A percentile compares a stretch with the other conserved stretches of the same genome.
phyloP scores from a whole-genome alignment of 35 echinoderm and acorn worm genomes.

The Strongylocentrotus purpuratus region DNA sequence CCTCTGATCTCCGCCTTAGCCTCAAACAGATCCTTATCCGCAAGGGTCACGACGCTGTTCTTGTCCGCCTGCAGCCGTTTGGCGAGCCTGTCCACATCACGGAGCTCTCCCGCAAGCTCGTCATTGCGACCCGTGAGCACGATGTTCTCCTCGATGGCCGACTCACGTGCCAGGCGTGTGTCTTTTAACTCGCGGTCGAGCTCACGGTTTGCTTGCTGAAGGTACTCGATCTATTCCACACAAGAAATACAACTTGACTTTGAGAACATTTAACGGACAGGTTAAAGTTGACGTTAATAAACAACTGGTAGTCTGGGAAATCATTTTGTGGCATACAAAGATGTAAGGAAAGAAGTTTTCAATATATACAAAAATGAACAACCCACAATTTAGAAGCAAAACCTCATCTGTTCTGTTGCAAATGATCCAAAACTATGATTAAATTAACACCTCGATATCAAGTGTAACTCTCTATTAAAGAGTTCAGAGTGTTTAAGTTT shows the following conservation, averaged over 20 bases:
- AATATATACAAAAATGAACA: too few relatives aligned
- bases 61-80: constrained; percentile 87
- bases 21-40: constrained; percentile 78
- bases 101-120: constrained; percentile 72
- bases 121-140: constrained; percentile 82
- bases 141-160: constrained; percentile 60
- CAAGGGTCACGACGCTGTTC: constrained; percentile 72
- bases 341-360: too few relatives aligned
- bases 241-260: background rate
- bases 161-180: constrained; percentile 40
- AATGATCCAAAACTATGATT: too few relatives aligned
- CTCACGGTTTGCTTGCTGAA: constrained; percentile 90
- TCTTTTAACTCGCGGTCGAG: constrained; percentile 75
- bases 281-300: too few relatives aligned
- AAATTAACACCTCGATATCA: too few relatives aligned
- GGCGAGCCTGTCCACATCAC: constrained; percentile 85
- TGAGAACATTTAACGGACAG: too few relatives aligned
- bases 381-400: too few relatives aligned
- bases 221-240: constrained; percentile 85
- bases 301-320: too few relatives aligned
- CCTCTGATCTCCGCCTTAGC: constrained; percentile 79
- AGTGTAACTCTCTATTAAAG: too few relatives aligned
- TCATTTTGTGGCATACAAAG: too few relatives aligned
- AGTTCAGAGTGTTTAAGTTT: too few relatives aligned
- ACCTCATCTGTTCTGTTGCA: too few relatives aligned